Percentiles rank a stretch among this genome's conserved stretches.
Evolutionary conservation across 1,140 invertebrate species (phyloP).

Genomic region (Theocolax elegans): DNA sequence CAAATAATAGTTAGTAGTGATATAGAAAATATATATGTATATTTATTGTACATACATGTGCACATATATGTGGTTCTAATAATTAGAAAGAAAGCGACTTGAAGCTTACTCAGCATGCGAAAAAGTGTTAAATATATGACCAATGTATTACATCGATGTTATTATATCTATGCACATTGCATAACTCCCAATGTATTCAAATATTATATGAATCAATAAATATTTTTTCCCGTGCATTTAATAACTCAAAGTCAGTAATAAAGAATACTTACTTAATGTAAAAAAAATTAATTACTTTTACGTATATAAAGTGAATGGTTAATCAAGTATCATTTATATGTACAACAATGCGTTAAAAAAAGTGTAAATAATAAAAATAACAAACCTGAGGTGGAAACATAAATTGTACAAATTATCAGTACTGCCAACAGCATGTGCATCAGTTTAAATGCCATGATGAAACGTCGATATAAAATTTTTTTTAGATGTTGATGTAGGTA

Average conservation of each 20-base stretch:
- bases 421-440: not conserved
- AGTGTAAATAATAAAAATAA: no score
- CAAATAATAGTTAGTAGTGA: no score
- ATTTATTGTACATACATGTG: no score
- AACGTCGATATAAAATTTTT: not conserved
- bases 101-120: not conserved
- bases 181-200: not conserved
- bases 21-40: no score
- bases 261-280: no score
- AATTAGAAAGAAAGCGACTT: not conserved
- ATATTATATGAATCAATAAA: not conserved
- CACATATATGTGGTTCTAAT: not conserved
- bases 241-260: no score
- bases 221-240: no score
- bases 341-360: no score
- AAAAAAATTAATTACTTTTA: no score
- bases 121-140: not conserved
- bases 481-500: no score
- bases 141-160: not conserved
- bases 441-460: not conserved
- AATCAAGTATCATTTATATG: no score
- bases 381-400: not conserved
- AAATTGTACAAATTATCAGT: not conserved
- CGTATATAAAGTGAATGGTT: no score
- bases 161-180: not conserved